Percentiles rank a stretch among this genome's conserved stretches.
Conservation (phyloP, 2,888 invertebrate genomes). For the Conistra vaccinii region DNA sequence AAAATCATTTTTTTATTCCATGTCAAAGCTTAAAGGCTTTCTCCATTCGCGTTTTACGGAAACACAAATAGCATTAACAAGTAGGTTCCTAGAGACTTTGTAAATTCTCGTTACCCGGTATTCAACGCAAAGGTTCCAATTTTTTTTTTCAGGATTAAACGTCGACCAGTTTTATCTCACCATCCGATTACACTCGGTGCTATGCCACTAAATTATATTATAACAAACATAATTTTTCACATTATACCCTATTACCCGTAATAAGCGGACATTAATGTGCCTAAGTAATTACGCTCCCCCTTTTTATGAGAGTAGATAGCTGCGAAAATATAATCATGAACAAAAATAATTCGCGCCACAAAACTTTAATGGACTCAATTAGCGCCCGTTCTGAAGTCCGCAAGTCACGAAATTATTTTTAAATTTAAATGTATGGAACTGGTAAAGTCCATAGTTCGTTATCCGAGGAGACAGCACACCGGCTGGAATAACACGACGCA, state of each 20-base stretch:
- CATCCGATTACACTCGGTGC: slow-evolving; percentile 59
- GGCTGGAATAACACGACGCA: slow-evolving; percentile 79
- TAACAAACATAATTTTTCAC: slow-evolving; percentile 66
- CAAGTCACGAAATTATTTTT: slow-evolving; percentile 76
- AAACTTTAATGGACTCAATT: slow-evolving; percentile 79
- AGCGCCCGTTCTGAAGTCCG: slow-evolving; percentile 69
- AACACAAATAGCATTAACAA: slow-evolving; percentile 47
- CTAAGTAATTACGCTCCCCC: slow-evolving; percentile 67
- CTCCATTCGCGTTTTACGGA: slow-evolving; percentile 22
- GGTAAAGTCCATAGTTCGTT: slow-evolving; percentile 77
- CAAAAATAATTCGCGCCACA: slow-evolving; percentile 71
- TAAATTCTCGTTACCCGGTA: slow-evolving; percentile 17
- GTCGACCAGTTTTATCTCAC: slow-evolving; percentile 19
- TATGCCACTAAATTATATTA: slow-evolving; percentile 65
- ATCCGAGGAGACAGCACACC: slow-evolving; percentile 74
- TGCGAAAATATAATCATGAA: slow-evolving; percentile 69
- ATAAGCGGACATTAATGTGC: slow-evolving; percentile 64
- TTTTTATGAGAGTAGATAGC: slow-evolving; percentile 68
- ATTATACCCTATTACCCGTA: slow-evolving; percentile 65
- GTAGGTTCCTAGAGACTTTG: slow-evolving; percentile 9
- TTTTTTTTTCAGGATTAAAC: slow-evolving; percentile 23
- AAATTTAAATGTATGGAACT: slow-evolving; percentile 76
- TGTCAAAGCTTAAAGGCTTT: slow-evolving; percentile 34
- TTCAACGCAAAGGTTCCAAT: not conserved
- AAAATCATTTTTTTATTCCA: slow-evolving; percentile 8